Percentiles rank a stretch among this genome's conserved stretches.
Evolutionary conservation across 2,113 vertebrate genomes (phyloP).

Genomic region (Trinectes maculatus): DNA sequence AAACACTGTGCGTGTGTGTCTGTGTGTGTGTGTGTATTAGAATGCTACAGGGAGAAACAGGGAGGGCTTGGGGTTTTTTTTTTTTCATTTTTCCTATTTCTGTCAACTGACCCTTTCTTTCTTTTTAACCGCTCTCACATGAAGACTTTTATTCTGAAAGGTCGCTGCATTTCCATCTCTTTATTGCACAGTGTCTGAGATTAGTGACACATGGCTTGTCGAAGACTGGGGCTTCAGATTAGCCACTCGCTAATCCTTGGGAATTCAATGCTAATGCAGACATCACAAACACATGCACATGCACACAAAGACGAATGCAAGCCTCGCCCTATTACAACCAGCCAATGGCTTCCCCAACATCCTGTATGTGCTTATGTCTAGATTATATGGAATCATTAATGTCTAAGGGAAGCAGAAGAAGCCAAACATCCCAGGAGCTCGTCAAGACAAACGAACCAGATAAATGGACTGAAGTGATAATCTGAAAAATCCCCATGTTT

Average conservation of each 20-base stretch:
- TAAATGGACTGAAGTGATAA: neutral
- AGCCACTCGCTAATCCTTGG: conserved; percentile 72
- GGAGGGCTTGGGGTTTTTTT: too few species aligned
- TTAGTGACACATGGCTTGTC: conserved; percentile 79
- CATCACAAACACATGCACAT: conserved; percentile 52
- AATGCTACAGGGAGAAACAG: neutral
- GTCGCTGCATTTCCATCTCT: conserved; percentile 68
- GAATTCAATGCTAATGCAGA: conserved; percentile 73
- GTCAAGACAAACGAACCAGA: neutral
- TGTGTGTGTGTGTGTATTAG: neutral
- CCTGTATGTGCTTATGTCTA: neutral
- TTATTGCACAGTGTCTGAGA: conserved; percentile 67
- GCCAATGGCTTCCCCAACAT: neutral
- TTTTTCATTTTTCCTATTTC: too few species aligned
- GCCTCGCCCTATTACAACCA: too few species aligned
- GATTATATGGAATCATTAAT: conserved; percentile 28
- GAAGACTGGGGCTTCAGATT: conserved; percentile 77
- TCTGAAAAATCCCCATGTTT: neutral
- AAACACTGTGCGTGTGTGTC: too few species aligned
- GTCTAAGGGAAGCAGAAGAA: conserved; percentile 23
- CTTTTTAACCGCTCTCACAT: conserved; percentile 19
- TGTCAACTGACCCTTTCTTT: too few species aligned
- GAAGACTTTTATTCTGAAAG: conserved; percentile 63
- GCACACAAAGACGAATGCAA: too few species aligned
- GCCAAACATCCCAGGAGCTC: neutral